phyloP scores from a whole-genome alignment of 1,140 invertebrate genomes.

The Heliconius nattereri region DNA sequence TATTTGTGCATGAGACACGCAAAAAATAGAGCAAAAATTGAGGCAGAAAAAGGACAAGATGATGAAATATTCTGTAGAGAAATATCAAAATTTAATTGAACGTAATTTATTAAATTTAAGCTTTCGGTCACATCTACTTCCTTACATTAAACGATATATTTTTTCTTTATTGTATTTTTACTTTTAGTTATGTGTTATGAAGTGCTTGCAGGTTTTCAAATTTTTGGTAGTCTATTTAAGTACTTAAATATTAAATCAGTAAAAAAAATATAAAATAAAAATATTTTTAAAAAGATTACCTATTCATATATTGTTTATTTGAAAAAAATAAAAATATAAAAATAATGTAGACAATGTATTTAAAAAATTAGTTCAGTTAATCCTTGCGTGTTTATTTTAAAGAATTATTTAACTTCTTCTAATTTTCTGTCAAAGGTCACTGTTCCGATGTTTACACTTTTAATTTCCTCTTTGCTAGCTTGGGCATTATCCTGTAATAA shows the following conservation, averaged over 20 bases:
- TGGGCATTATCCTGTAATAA: constrained; percentile 36
- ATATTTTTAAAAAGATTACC: background rate
- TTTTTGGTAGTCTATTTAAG: too few species aligned
- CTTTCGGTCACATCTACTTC: too few species aligned
- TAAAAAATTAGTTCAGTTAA: background rate
- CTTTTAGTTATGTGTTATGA: too few species aligned
- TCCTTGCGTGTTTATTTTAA: background rate
- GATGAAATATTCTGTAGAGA: constrained; percentile 53
- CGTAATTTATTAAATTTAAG: background rate
- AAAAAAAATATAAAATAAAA: background rate
- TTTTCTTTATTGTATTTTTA: too few species aligned
- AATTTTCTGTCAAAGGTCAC: constrained; percentile 69
- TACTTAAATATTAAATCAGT: too few species aligned
- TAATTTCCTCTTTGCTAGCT: constrained; percentile 43
- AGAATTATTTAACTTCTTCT: constrained; percentile 64
- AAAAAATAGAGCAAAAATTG: constrained; percentile 30
- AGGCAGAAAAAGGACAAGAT: constrained; percentile 42
- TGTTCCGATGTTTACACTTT: constrained; percentile 65
- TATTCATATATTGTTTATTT: background rate
- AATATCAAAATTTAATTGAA: constrained; percentile 35
- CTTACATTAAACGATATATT: too few species aligned
- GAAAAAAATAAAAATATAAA: background rate
- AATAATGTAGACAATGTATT: background rate
- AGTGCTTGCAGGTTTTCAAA: too few species aligned
- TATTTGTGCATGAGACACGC: constrained; percentile 51